phyloP scores from a whole-genome alignment of 2,888 invertebrate genomes.

The Deilephila elpenor region DNA sequence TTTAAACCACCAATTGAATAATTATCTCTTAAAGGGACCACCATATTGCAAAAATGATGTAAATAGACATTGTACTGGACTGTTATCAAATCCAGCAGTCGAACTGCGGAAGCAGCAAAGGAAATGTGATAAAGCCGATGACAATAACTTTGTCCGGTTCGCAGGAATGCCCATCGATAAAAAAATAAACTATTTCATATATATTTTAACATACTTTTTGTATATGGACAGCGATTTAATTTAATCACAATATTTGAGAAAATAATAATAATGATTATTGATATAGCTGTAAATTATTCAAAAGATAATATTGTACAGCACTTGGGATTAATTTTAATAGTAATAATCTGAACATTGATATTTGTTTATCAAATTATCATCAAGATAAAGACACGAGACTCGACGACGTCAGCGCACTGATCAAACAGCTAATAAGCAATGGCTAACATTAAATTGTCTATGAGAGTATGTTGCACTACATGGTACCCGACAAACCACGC shows the following conservation, averaged over 20 bases:
- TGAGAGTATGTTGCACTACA: not conserved
- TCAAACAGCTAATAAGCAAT: not conserved
- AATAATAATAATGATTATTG: not conserved
- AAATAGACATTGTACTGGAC: constrained; percentile 48
- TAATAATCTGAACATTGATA: not conserved
- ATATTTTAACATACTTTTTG: too few species aligned
- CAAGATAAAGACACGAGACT: not conserved
- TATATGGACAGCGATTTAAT: too few species aligned
- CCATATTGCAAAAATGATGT: constrained; percentile 10
- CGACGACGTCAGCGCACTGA: constrained; percentile 5
- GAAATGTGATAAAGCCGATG: constrained; percentile 76
- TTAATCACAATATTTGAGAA: not conserved
- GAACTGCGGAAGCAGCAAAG: constrained; percentile 72
- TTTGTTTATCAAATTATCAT: constrained; percentile 11
- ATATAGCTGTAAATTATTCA: not conserved
- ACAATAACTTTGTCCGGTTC: constrained; percentile 58
- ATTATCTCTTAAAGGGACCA: not conserved
- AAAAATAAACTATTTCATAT: constrained; percentile 25
- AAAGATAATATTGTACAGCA: not conserved
- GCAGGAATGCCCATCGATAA: constrained; percentile 28
- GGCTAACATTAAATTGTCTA: not conserved
- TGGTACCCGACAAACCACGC: too few species aligned
- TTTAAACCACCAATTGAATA: too few species aligned
- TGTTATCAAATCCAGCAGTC: constrained; percentile 67
- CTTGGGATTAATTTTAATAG: not conserved